Conservation (phyloP, 2,113 vertebrate genomes). For the cattle (Bos taurus) region ARS-UCD2.0 NC_037331.1:118232001-118232500, state of each 20-base stretch:
- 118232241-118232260: not conserved
- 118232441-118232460: not conserved
- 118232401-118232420: not conserved
- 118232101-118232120: not conserved
- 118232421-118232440: not conserved
- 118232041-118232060: not conserved
- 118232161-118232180: not conserved
- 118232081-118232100: not conserved
- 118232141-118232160: not conserved
- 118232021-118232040: too few relatives aligned
- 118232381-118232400: not conserved
- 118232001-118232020: not conserved
- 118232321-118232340: not conserved
- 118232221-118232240: not conserved
- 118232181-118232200: not conserved
- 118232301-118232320: not conserved
- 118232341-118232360: not conserved
- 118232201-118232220: rapidly evolving
- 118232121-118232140: not conserved
- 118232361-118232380: not conserved
- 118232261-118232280: not conserved
- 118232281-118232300: not conserved
- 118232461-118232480: not conserved
- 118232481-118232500: not conserved
- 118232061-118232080: rapidly evolving